phyloP scores from a whole-genome alignment of 2,113 vertebrate species.

The Trematocara unimaculatum region DNA sequence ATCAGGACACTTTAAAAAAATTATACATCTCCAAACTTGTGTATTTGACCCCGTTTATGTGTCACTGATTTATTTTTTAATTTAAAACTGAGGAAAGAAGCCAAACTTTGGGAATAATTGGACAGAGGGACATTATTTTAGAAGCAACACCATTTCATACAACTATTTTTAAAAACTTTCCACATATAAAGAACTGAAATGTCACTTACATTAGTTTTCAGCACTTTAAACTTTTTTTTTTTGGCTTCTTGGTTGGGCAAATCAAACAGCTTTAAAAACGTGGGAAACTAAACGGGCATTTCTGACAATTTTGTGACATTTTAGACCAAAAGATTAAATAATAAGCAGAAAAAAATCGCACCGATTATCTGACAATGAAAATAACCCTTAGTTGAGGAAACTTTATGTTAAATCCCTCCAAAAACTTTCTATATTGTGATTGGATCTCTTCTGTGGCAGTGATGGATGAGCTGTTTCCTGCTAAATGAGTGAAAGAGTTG shows the following conservation, averaged over 20 bases:
- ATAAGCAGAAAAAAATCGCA: not conserved
- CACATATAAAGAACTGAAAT: not conserved
- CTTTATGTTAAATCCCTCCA: not conserved
- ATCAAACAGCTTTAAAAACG: not conserved
- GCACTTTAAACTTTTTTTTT: not conserved
- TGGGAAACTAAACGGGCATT: not conserved
- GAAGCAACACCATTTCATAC: not conserved
- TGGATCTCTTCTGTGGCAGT: not conserved
- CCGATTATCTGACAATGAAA: not conserved
- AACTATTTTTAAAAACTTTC: not conserved
- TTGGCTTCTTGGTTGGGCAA: not conserved
- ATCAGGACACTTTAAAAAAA: not conserved
- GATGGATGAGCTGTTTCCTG: constrained; percentile 14
- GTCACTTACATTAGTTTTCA: not conserved
- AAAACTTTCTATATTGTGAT: not conserved
- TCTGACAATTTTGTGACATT: not conserved
- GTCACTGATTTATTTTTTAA: not conserved
- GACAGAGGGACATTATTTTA: not conserved
- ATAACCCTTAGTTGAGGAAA: not conserved
- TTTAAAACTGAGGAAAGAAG: not conserved
- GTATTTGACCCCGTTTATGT: not conserved
- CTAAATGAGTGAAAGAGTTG: not conserved
- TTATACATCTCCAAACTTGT: not conserved
- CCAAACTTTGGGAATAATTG: not conserved
- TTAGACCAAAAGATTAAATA: not conserved